phyloP scores from a whole-genome alignment of 2,797 vertebrate genomes.

The Gallinago stenura region DNA sequence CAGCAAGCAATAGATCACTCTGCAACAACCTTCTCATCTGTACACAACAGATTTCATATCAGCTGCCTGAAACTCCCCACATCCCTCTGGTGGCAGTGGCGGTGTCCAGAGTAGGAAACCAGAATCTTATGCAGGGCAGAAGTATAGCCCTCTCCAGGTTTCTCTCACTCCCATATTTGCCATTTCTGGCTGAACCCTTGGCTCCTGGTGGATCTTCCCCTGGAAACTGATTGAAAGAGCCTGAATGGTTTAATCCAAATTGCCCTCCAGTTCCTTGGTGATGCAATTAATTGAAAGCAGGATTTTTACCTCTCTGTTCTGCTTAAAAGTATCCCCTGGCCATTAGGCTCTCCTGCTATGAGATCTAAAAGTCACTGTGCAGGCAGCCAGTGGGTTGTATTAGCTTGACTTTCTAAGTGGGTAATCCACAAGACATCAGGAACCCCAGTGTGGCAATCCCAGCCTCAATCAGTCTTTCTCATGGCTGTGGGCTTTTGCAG shows the following conservation, averaged over 20 bases:
- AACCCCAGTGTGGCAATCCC: not conserved
- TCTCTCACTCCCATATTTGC: not conserved
- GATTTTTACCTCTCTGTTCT: conserved; percentile 44
- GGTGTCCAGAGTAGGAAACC: not conserved
- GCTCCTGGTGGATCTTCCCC: not conserved
- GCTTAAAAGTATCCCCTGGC: conserved; percentile 23
- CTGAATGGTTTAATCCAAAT: conserved; percentile 57
- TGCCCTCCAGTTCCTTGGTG: conserved; percentile 29
- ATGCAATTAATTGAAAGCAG: conserved; percentile 58
- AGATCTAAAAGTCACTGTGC: not conserved
- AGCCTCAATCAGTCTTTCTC: not conserved
- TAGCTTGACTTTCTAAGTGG: not conserved
- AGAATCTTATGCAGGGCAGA: not conserved
- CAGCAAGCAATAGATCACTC: not conserved
- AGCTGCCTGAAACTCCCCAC: not conserved
- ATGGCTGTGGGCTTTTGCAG: not conserved
- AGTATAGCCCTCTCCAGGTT: not conserved
- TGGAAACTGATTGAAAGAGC: conserved; percentile 27
- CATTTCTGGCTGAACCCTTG: conserved; percentile 1
- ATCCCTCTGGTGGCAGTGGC: not conserved
- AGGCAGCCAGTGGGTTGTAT: not conserved
- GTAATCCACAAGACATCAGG: not conserved
- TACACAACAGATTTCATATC: not conserved
- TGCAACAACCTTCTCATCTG: not conserved
- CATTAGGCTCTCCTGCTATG: not conserved